Evolutionary conservation across 2,113 vertebrate genomes (phyloP).

Genomic region (Mus spicilegus): DNA sequence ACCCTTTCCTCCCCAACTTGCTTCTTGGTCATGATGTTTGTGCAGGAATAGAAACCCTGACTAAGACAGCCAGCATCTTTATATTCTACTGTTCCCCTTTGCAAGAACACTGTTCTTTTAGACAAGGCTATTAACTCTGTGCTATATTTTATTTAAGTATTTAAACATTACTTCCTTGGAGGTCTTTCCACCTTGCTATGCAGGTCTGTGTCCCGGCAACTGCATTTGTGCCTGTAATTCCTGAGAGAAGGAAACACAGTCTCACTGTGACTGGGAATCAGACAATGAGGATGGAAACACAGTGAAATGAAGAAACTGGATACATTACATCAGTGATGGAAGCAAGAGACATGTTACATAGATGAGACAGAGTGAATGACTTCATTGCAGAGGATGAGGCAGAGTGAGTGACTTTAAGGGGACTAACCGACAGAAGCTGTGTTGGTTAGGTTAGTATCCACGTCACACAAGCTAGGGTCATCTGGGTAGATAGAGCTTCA

Average conservation of each 20-base stretch:
- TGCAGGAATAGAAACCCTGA: no score
- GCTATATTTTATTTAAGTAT: not conserved
- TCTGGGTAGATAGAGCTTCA: not conserved
- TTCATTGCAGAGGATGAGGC: not conserved
- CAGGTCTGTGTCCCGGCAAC: not conserved
- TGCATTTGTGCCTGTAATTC: not conserved
- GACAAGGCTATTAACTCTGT: not conserved
- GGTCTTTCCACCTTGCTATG: not conserved
- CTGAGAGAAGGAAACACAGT: no score
- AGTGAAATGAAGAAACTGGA: not conserved
- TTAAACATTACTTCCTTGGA: constrained; percentile 8
- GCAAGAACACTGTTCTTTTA: not conserved
- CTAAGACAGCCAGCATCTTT: not conserved
- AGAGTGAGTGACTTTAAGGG: not conserved
- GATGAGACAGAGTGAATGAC: not conserved
- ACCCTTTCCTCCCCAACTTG: no score
- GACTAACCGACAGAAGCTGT: not conserved
- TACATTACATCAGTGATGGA: not conserved
- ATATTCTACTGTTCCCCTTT: not conserved
- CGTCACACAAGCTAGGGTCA: not conserved
- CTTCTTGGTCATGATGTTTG: no score
- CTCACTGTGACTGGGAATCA: not conserved
- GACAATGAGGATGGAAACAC: not conserved
- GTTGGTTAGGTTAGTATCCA: not conserved
- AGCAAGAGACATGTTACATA: not conserved